phyloP scores from a whole-genome alignment of 2,888 invertebrate species.

The Bimastos eiseni region DNA sequence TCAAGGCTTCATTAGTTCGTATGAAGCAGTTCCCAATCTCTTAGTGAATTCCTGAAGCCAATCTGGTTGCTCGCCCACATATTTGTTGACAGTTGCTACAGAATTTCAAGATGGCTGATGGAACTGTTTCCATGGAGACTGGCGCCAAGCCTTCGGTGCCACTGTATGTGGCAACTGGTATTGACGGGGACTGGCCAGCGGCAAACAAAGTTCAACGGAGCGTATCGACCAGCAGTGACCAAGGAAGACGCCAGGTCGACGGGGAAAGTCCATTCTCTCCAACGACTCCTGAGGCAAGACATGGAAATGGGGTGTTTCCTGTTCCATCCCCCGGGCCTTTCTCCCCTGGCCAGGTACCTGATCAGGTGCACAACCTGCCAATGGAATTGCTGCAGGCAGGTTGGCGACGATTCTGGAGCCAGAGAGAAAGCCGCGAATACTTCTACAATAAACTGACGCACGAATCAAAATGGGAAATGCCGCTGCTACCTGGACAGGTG shows the following conservation, averaged over 20 bases:
- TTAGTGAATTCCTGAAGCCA: too few relatives aligned
- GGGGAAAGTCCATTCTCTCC: not conserved
- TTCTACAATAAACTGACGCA: conserved; percentile 95
- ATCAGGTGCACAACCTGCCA: conserved; percentile 65
- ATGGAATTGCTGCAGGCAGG: conserved; percentile 80
- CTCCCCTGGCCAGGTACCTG: conserved; percentile 25
- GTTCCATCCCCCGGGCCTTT: conserved; percentile 23
- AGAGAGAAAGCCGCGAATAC: conserved; percentile 89
- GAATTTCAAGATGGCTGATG: conserved; percentile 1
- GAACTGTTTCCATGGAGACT: not conserved
- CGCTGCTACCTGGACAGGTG: conserved; percentile 56
- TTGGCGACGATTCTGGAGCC: conserved; percentile 96
- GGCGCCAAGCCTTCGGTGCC: not conserved
- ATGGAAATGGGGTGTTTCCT: not conserved
- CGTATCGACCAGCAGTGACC: not conserved
- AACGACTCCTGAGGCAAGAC: not conserved
- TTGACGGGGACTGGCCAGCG: not conserved
- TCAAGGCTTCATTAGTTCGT: too few relatives aligned
- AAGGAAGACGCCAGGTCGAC: not conserved
- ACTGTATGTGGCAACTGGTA: not conserved
- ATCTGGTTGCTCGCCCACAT: not conserved
- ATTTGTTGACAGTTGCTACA: not conserved
- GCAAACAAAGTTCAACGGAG: not conserved
- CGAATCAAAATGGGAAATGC: conserved; percentile 96
- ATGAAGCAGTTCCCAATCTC: too few relatives aligned